Base-by-base conservation (phyloP, 2,113 vertebrate genomes). In the Paratilapia polleni region DNA sequence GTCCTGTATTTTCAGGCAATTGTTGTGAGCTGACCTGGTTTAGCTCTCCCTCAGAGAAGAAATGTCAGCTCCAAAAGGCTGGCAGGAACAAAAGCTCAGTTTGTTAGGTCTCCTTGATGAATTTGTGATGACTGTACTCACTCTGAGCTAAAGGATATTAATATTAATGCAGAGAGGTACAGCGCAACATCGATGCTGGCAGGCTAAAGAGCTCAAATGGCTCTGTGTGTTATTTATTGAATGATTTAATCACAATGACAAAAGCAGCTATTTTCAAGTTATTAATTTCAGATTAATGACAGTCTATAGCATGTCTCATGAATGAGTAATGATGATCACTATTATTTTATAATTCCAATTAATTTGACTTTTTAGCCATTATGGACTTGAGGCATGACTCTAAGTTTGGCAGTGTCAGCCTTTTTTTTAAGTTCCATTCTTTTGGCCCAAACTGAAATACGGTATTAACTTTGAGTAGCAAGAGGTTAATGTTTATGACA, bases 41-140 rank as follows among this genome's bases (percentile, higher is more conserved):
- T 88, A 15, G 54, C 60, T 38, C 84, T 83, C 76, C 74, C 81
- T 78, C 62, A 8, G 76, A 87, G 63, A 83, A 80, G 59, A 89
- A 86, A 89, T 88, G 89, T 85, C 90, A 82, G 60, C 70, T 83
- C 54, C 70, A 62, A 81, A 77, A 88, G 58, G 76, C 80, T 75
- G 74, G 2, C 49, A 70, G 70, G 68, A 76, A 82, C 74, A 87
- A 82, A 88, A 76, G 80, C 77, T 86, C 17, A 28, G 70, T 83
- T 87, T 91, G 82, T 86, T 74, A 52, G 20, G 14, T 74, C 52
- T 43, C 57, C 59, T 63, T 83, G 81, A 81, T 90, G 68, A 88
- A 90, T 89, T 84, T 93, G 62, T 88, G 77, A 92, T 87, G 78
- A 88, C 80, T 87, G 20, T 66, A 77, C 76, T 88, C 73, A 36